Percentiles rank a stretch among this genome's conserved stretches.
These are phyloP conservation scores for Xenus cinereus DNA, from an alignment of 2,113 vertebrate genomes.

Conservation along the genomic window DNA sequence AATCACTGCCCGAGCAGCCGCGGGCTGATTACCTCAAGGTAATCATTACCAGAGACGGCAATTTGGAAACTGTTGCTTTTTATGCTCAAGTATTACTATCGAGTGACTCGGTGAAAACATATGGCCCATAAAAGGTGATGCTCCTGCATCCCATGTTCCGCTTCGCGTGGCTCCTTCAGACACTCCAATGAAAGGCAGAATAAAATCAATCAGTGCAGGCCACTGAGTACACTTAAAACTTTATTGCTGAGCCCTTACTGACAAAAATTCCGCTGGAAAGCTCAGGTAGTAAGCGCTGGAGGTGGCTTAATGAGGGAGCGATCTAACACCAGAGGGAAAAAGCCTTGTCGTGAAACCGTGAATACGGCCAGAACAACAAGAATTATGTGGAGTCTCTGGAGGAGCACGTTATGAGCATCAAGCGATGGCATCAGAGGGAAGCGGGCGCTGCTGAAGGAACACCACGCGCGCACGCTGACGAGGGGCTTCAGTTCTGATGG, in stretches of 20 bases:
- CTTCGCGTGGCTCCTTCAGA: not conserved
- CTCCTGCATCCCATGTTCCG: not conserved
- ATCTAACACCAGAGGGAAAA: not conserved
- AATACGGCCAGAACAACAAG: not conserved
- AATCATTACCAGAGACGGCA: accelerated
- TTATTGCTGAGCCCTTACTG: not conserved
- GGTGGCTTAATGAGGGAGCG: not conserved
- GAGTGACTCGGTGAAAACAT: not conserved
- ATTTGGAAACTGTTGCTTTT: not conserved
- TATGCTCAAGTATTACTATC: not conserved
- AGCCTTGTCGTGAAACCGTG: accelerated
- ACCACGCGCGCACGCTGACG: accelerated
- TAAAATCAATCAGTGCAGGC: not conserved
- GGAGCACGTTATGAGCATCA: not conserved
- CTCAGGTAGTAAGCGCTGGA: not conserved
- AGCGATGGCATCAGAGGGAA: not conserved
- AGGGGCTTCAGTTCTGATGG: not conserved
- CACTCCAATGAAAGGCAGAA: not conserved
- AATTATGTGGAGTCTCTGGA: not conserved
- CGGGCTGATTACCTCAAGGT: not conserved
- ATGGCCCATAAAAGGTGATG: not conserved
- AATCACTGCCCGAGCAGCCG: not conserved
- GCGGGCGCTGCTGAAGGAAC: not conserved
- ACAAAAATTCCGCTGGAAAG: not conserved
- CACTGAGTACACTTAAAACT: not conserved